phyloP scores from a whole-genome alignment of 2,797 vertebrate species.

The Lagocephalus sceleratus region DNA sequence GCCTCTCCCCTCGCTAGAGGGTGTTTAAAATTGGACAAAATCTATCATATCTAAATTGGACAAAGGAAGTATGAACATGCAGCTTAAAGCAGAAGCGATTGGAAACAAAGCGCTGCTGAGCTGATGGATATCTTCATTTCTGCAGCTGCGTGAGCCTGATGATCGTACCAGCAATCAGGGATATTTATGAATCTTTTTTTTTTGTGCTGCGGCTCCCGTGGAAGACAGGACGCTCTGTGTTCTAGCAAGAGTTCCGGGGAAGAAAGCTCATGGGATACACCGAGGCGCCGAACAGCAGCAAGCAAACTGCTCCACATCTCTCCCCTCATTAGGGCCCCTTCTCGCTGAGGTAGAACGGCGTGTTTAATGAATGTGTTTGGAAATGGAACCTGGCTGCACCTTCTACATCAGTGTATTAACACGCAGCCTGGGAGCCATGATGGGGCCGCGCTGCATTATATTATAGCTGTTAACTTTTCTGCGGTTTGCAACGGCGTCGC shows the following conservation, averaged over 20 bases:
- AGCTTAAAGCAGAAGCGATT: background rate
- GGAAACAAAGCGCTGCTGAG: constrained; percentile 35
- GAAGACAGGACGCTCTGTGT: constrained; percentile 20
- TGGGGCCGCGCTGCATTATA: constrained; percentile 35
- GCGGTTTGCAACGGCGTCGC: constrained; percentile 63
- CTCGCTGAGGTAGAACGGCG: constrained; percentile 3
- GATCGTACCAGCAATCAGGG: constrained; percentile 24
- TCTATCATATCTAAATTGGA: no score
- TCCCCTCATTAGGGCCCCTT: background rate
- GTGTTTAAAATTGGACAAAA: no score
- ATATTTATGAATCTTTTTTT: constrained; percentile 30
- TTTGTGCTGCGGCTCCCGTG: constrained; percentile 23
- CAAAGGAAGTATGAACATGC: no score
- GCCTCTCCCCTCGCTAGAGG: constrained; percentile 1
- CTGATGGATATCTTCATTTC: constrained; percentile 32
- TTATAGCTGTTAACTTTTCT: constrained; percentile 46
- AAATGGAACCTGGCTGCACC: constrained; percentile 27
- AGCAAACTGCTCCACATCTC: constrained; percentile 14
- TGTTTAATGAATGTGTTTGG: constrained; percentile 34
- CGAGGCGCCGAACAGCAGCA: constrained; percentile 19
- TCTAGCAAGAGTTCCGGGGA: background rate
- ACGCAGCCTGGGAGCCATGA: constrained; percentile 13
- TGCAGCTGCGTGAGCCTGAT: constrained; percentile 10
- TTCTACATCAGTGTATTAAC: constrained; percentile 20
- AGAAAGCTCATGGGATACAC: constrained; percentile 22